A percentile compares a stretch with the other conserved stretches of the same genome.
phyloP scores from a whole-genome alignment of 1,140 invertebrate genomes.

The Brachystomella parvula region DNA sequence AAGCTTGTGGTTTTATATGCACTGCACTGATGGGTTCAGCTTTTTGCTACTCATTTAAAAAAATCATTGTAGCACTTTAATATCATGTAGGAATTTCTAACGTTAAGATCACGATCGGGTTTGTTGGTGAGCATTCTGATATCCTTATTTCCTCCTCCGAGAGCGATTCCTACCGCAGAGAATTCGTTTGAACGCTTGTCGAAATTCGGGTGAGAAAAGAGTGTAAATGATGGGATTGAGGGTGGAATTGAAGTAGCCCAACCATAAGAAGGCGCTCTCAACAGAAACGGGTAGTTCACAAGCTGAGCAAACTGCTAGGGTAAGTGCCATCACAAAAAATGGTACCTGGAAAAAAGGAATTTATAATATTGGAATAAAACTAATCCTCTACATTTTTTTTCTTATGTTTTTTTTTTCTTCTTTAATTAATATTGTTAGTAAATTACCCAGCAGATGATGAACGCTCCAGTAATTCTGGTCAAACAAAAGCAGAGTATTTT shows the following conservation, averaged over 20 bases:
- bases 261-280: conserved; percentile 68
- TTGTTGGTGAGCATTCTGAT: neutral
- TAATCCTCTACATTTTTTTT: neutral
- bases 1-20: no score
- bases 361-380: no score
- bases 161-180: conserved; percentile 57
- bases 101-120: neutral
- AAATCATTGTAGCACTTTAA: no score
- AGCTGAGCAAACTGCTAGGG: conserved; percentile 61
- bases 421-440: no score
- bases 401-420: no score
- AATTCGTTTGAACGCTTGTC: conserved; percentile 73
- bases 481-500: no score
- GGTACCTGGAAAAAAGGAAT: no score
- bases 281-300: conserved; percentile 46
- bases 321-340: conserved; percentile 81
- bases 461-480: conserved; percentile 76
- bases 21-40: no score
- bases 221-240: conserved; percentile 83
- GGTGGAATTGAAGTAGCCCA: conserved; percentile 67
- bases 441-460: conserved; percentile 81
- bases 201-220: conserved; percentile 80
- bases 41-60: no score
- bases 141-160: conserved; percentile 39
- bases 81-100: no score